Conservation (phyloP, 2,888 invertebrate species). For the Nudaria mundana region DNA sequence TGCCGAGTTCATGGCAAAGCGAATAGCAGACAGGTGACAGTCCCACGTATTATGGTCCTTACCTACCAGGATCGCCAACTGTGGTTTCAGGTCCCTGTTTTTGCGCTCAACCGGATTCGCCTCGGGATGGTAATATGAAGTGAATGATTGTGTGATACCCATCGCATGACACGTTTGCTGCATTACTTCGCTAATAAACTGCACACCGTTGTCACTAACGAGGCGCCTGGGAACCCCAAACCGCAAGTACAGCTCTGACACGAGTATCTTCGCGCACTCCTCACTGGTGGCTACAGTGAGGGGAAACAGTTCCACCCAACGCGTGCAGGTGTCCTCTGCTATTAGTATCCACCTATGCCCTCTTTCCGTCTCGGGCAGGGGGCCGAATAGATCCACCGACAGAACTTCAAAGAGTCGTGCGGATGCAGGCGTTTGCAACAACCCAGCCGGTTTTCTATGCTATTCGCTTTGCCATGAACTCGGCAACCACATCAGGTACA, state of each 20-base stretch:
- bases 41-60: background rate
- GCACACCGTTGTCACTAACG: background rate
- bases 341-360: background rate
- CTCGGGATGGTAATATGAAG: background rate
- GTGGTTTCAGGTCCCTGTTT: background rate
- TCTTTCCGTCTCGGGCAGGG: constrained; percentile 1
- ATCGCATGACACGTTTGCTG: background rate
- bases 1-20: background rate
- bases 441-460: constrained; percentile 42
- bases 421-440: constrained; percentile 33
- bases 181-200: background rate
- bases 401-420: constrained; percentile 36
- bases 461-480: background rate
- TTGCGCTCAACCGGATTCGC: background rate
- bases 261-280: background rate
- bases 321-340: background rate
- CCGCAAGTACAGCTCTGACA: background rate
- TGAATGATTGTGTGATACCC: background rate
- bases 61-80: background rate
- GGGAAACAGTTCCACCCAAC: background rate
- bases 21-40: background rate
- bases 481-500: background rate
- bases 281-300: background rate
- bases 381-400: constrained; percentile 37
- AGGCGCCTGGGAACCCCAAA: background rate